Evolutionary conservation across 2,113 vertebrate species (phyloP).

Genomic region (Notiomystis cincta): DNA sequence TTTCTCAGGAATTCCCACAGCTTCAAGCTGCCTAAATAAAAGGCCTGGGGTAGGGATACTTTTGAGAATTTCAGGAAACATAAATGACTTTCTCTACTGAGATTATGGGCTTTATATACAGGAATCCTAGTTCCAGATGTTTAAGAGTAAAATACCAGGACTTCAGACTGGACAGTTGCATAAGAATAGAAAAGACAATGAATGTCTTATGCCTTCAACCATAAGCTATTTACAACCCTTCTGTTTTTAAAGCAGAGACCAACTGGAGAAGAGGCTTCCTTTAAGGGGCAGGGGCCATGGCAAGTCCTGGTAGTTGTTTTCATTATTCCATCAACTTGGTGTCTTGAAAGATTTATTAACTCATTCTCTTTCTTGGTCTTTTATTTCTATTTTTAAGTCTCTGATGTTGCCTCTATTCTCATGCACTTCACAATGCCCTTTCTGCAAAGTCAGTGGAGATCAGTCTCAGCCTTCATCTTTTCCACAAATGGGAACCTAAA

Average conservation of each 20-base stretch:
- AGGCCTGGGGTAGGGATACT: neutral
- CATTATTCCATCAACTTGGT: conserved; percentile 2
- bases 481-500: neutral
- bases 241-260: conserved; percentile 4
- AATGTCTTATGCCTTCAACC: neutral
- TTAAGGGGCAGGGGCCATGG: neutral
- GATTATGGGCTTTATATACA: neutral
- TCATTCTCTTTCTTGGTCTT: conserved; percentile 27
- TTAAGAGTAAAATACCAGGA: neutral
- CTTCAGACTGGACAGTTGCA: neutral
- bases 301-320: conserved; percentile 21
- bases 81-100: neutral
- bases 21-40: neutral
- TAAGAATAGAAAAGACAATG: neutral
- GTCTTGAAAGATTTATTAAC: conserved; percentile 52
- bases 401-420: conserved; percentile 21
- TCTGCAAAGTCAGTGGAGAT: conserved; percentile 20
- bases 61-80: neutral
- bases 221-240: conserved; percentile 10
- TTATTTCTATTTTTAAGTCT: conserved; percentile 41
- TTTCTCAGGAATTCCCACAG: neutral
- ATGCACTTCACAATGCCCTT: conserved; percentile 31
- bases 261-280: conserved; percentile 6
- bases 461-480: neutral
- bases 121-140: neutral